Conservation (phyloP, 1,140 invertebrate genomes). For the Euschistus heros region DNA sequence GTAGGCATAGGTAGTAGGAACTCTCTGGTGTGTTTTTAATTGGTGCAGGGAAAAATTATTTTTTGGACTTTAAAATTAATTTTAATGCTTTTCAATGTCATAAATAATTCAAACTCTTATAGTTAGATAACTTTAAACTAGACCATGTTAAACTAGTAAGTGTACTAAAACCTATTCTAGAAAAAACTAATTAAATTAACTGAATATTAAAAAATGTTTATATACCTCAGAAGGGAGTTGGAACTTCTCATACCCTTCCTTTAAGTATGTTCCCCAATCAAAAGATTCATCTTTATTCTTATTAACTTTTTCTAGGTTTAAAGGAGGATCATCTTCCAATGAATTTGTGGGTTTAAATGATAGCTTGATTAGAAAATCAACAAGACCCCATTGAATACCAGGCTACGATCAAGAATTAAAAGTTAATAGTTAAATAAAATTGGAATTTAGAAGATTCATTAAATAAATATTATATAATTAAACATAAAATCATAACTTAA, state of each 20-base stretch:
- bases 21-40: no score
- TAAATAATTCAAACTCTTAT: no score
- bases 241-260: constrained; percentile 11
- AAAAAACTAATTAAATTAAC: no score
- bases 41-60: no score
- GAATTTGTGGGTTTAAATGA: constrained; percentile 7
- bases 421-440: not conserved
- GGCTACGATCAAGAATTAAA: not conserved
- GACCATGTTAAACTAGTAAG: no score
- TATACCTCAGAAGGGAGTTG: constrained; percentile 2
- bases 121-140: no score
- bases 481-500: not conserved
- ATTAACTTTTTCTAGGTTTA: not conserved
- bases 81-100: no score
- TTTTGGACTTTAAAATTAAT: no score
- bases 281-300: not conserved
- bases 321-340: constrained; percentile 4
- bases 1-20: no score
- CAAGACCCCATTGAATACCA: constrained; percentile 1
- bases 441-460: not conserved
- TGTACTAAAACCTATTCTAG: no score
- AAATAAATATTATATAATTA: not conserved
- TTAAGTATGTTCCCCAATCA: constrained; percentile 13
- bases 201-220: not conserved
- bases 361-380: constrained; percentile 12